Base-by-base conservation (phyloP, 2,888 invertebrate genomes). In the Thereva unica region DNA sequence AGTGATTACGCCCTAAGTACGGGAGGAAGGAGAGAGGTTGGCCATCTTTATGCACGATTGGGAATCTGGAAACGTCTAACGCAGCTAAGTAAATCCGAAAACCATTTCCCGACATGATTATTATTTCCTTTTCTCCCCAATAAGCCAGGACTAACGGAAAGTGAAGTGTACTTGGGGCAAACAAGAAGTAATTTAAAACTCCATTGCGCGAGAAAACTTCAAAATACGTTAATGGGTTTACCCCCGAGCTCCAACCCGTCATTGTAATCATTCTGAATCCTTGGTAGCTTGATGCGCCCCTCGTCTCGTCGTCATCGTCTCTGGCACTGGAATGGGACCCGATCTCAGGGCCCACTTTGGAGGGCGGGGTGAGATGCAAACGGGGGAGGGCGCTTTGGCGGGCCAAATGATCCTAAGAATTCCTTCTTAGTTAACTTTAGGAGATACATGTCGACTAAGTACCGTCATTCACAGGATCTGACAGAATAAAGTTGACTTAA, bases 161-260 rank as follows among this genome's bases (percentile, higher is more conserved):
- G 23, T 23, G 23, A 23, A 61, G 61, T 47, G 50, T 45, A 61
- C 61, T 61, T 50, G 50, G 50, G 38, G 61, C 61, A 50, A 50
- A 42, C 61, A 50, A 34, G 41, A 49, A 61, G 50, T 61, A 49
- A 61, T 61, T 61, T 61, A 61, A 61, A 61, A 50, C 61, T 59
- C 50, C 61, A 61, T 61, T 34, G 50, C 61, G 50, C 50, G 34
- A 50, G 50, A 59, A n/a, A 50, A 49, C 10, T 49, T 40, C 40
- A 40, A 50, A 23, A 23, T 23, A 23, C 23, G 23, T 23, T 23
- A 23, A 23, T 23, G 23, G 50, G 41, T 40, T 61, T 41, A 61
- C 41, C 61, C 40, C 23, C 8, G 34, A 41, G 40, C 12, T 50
- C 50, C 12, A 9, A 38, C 50, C 12, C 50, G 50, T 38, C 38